Percentiles rank a stretch among this genome's conserved stretches.
phyloP scores from a whole-genome alignment of 2,113 vertebrate species.

The Prunella himalayana region DNA sequence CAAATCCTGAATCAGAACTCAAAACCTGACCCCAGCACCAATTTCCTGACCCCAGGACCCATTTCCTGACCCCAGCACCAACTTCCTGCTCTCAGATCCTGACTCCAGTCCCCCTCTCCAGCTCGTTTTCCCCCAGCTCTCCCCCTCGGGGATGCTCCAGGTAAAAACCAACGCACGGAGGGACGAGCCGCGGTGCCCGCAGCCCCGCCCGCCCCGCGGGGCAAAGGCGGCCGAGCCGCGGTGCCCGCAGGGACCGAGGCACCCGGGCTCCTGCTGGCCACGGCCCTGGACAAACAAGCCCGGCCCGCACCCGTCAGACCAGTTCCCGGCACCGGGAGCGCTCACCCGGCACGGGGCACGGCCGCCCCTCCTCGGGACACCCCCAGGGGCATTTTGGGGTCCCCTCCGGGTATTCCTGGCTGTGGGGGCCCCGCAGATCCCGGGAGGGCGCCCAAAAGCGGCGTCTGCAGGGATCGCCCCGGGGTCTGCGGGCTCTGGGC shows the following conservation, averaged over 20 bases:
- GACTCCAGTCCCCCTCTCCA: not conserved
- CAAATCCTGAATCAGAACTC: rapidly evolving
- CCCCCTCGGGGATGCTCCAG: not conserved
- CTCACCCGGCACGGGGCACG: not conserved
- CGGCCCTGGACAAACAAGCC: not conserved
- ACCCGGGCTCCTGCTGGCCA: not conserved
- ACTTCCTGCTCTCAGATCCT: not conserved
- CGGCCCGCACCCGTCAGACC: not conserved
- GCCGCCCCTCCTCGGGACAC: not conserved
- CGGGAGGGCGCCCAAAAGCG: not conserved
- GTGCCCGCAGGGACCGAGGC: not conserved
- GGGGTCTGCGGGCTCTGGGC: not conserved
- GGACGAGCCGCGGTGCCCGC: rapidly evolving
- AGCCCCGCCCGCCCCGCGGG: not conserved
- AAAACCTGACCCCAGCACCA: not conserved
- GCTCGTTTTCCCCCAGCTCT: rapidly evolving
- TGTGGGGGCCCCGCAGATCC: no score
- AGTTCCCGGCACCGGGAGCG: not conserved
- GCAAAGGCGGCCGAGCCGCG: not conserved
- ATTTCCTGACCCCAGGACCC: rapidly evolving
- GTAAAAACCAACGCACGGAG: rapidly evolving
- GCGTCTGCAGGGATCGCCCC: not conserved
- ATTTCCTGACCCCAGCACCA: rapidly evolving
- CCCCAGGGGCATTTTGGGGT: rapidly evolving
- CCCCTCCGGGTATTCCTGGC: not conserved